Percentiles rank a stretch among this genome's conserved stretches.
phyloP scores from a whole-genome alignment of 2,113 vertebrate species.

The Myanophis thanlyinensis region DNA sequence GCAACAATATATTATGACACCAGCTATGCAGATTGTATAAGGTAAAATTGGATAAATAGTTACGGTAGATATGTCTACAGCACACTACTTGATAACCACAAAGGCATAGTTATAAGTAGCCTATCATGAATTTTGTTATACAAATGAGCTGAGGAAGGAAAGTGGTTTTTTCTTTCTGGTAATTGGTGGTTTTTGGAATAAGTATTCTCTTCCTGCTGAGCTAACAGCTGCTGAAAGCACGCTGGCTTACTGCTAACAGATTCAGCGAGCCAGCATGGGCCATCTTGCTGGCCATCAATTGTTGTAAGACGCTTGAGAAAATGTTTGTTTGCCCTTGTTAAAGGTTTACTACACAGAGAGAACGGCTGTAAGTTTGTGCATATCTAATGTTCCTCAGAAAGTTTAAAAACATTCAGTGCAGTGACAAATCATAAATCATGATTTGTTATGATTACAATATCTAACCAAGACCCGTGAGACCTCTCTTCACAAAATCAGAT shows the following conservation, averaged over 20 bases:
- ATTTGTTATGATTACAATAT: neutral
- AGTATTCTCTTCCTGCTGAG: slow-evolving; percentile 55
- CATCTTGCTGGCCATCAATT: slow-evolving; percentile 37
- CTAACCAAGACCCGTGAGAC: neutral
- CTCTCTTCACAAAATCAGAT: neutral
- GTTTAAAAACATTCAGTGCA: neutral
- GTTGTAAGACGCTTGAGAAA: neutral
- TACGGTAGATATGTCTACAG: neutral
- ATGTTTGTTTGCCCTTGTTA: slow-evolving; percentile 15
- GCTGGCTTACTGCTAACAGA: slow-evolving; percentile 18
- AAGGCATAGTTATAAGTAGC: neutral
- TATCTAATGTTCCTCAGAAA: neutral
- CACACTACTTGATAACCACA: neutral
- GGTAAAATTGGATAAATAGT: neutral
- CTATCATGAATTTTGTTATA: neutral
- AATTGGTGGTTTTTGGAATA: slow-evolving; percentile 49
- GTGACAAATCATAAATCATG: neutral
- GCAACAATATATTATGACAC: neutral
- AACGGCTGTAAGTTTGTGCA: neutral
- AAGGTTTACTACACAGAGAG: neutral
- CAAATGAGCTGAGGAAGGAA: neutral
- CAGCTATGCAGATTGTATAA: neutral
- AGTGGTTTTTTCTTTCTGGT: slow-evolving; percentile 30
- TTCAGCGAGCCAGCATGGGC: slow-evolving; percentile 30
- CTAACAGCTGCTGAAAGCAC: slow-evolving; percentile 54